Base-by-base conservation (phyloP, 2,888 invertebrate species). In the Stegophylla sp. region DNA sequence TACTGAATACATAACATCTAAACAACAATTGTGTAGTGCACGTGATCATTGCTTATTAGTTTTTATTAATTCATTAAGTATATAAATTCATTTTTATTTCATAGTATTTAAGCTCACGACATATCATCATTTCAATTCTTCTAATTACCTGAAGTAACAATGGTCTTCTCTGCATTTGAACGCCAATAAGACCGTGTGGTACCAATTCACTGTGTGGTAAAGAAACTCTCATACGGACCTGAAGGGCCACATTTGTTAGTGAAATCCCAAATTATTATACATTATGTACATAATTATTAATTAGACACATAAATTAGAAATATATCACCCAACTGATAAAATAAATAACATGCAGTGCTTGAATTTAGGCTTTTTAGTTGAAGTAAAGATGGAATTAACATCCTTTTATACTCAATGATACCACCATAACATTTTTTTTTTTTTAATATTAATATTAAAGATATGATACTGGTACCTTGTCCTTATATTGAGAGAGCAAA, bases 71-170 rank as follows among this genome's bases (percentile, higher is more conserved):
- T n/a, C 34, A 34, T 53, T 41, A 53, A 53, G 15, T 48, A 66
- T 41, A 41, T 66, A 43, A 43, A 3, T 76, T 48, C 17, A 53
- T 66, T 41, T 76, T 76, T 76, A 41, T 66, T 76, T 75, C 13
- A 51, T 12, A 75, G 41, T 53, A 75, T 75, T 66, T 76, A 43
- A 77, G 59, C 51, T 77, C 67, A 77, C 20, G 76, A 28, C 45
- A 67, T 76, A 77, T 45, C 41, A 64, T 75, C 56, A 67, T 79
- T 48, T 79, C 69, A 61, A 79, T 51, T 71, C 59, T 69, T 79
- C 45, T 75, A 75, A 67, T 82, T 82, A 94, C 93, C 93, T 94
- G 93, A 89, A 94, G 90, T 88, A 94, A 91, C 89, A 93, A 90
- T 88, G 93, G 92, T 89, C 93, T 91, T 87, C 91, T 83, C 74